phyloP scores from a whole-genome alignment of 2,888 invertebrate genomes.

The Brassicogethes aeneus region DNA sequence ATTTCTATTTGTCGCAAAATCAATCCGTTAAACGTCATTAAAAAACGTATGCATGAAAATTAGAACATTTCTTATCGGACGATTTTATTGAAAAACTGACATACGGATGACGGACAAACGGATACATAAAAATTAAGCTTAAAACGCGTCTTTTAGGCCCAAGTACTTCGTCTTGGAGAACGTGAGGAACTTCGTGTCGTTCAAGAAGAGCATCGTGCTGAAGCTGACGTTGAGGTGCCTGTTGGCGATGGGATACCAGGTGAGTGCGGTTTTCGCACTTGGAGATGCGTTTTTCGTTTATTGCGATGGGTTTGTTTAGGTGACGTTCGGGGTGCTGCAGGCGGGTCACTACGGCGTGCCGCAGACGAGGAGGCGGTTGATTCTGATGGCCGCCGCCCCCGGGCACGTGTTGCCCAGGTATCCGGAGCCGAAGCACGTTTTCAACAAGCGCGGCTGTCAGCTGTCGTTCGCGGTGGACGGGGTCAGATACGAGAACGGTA shows the following conservation, averaged over 20 bases:
- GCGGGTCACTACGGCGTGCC: conserved; percentile 81
- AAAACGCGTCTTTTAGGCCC: conserved; percentile 50
- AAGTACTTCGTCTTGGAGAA: conserved; percentile 78
- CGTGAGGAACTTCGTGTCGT: conserved; percentile 77
- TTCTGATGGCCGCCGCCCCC: conserved; percentile 75
- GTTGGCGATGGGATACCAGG: conserved; percentile 75
- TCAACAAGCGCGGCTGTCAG: conserved; percentile 58
- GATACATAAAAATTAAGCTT: too few relatives aligned
- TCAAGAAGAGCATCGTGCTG: conserved; percentile 71
- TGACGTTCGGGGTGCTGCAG: conserved; percentile 77
- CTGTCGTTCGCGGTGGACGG: conserved; percentile 52
- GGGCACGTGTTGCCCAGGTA: conserved; percentile 64
- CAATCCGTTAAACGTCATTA: too few relatives aligned
- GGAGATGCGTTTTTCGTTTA: too few relatives aligned
- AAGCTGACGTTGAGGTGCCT: conserved; percentile 70
- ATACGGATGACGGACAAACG: too few relatives aligned
- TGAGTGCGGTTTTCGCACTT: too few relatives aligned
- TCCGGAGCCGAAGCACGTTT: conserved; percentile 74
- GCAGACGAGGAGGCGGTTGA: conserved; percentile 63
- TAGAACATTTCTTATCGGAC: too few relatives aligned
- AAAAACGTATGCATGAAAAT: too few relatives aligned
- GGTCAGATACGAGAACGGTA: conserved; percentile 38
- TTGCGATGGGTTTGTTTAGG: too few relatives aligned
- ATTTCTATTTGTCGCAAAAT: too few relatives aligned
- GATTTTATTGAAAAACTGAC: too few relatives aligned